phyloP scores from a whole-genome alignment of 2,888 invertebrate species.

The Sphaerophoria rueppellii region DNA sequence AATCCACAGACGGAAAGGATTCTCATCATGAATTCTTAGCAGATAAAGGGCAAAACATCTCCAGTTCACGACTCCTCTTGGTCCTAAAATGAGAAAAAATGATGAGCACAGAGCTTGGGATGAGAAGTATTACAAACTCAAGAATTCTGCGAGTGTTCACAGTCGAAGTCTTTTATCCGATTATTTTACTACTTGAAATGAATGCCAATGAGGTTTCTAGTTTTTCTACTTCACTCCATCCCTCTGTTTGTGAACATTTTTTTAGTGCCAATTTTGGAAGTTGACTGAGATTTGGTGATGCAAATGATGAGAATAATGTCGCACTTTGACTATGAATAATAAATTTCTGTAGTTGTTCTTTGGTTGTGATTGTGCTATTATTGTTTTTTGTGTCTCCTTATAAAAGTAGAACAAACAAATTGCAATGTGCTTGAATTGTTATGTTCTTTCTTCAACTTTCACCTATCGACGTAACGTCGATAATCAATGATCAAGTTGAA shows the following conservation, averaged over 20 bases:
- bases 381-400: too few relatives aligned
- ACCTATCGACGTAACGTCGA: too few relatives aligned
- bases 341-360: too few relatives aligned
- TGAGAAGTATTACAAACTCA: slow-evolving; percentile 6
- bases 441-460: too few relatives aligned
- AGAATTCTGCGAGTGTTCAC: slow-evolving; percentile 12
- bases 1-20: not conserved
- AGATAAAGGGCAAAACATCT: slow-evolving; percentile 20
- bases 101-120: slow-evolving; percentile 36
- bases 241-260: not conserved
- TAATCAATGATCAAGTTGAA: too few relatives aligned
- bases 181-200: slow-evolving; percentile 66
- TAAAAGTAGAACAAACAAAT: too few relatives aligned
- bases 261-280: slow-evolving; percentile 3
- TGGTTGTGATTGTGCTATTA: too few relatives aligned
- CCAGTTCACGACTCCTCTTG: slow-evolving; percentile 45
- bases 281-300: slow-evolving; percentile 55
- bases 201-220: slow-evolving; percentile 68
- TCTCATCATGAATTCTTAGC: slow-evolving; percentile 6
- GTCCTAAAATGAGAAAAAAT: slow-evolving; percentile 49
- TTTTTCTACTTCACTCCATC: not conserved
- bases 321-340: slow-evolving; percentile 39
- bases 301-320: slow-evolving; percentile 58
- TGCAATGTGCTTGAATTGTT: too few relatives aligned
- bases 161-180: slow-evolving; percentile 64